Conservation (phyloP, 2,888 invertebrate species). For the Priocnemis perturbator region DNA sequence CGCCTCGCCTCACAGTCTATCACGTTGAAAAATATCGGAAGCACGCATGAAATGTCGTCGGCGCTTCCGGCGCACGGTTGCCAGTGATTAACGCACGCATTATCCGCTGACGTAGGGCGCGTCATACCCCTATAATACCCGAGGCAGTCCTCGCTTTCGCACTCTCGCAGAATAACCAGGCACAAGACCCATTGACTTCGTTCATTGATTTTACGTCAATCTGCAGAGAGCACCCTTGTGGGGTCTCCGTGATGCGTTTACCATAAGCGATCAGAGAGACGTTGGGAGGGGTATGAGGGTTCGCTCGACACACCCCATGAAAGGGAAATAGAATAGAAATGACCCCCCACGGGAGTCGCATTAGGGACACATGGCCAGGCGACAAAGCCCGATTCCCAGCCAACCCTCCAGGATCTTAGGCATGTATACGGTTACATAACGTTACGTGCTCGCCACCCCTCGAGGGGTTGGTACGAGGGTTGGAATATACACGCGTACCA, state of each 20-base stretch:
- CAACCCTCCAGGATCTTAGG: slow-evolving; percentile 66
- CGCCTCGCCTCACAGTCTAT: too few relatives aligned
- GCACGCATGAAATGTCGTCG: background rate
- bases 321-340: slow-evolving; percentile 74
- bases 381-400: slow-evolving; percentile 70
- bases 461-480: slow-evolving; percentile 63
- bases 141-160: slow-evolving; percentile 9
- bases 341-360: slow-evolving; percentile 73
- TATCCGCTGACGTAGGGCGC: slow-evolving; percentile 52
- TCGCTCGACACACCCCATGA: slow-evolving; percentile 63
- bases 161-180: slow-evolving; percentile 42
- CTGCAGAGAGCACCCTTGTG: slow-evolving; percentile 67
- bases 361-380: slow-evolving; percentile 74
- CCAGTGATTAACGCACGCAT: slow-evolving; percentile 53
- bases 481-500: slow-evolving; percentile 63
- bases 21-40: too few relatives aligned
- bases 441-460: slow-evolving; percentile 60
- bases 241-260: slow-evolving; percentile 74
- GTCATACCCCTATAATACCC: slow-evolving; percentile 51
- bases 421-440: slow-evolving; percentile 73
- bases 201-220: slow-evolving; percentile 76
- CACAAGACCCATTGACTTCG: slow-evolving; percentile 73
- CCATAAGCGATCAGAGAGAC: slow-evolving; percentile 68
- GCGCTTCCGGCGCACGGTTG: slow-evolving; percentile 2
- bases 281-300: slow-evolving; percentile 47